A percentile compares a stretch with the other conserved stretches of the same genome.
Conservation (phyloP, 2,113 vertebrate species). For the Bubalus kerabau region DNA sequence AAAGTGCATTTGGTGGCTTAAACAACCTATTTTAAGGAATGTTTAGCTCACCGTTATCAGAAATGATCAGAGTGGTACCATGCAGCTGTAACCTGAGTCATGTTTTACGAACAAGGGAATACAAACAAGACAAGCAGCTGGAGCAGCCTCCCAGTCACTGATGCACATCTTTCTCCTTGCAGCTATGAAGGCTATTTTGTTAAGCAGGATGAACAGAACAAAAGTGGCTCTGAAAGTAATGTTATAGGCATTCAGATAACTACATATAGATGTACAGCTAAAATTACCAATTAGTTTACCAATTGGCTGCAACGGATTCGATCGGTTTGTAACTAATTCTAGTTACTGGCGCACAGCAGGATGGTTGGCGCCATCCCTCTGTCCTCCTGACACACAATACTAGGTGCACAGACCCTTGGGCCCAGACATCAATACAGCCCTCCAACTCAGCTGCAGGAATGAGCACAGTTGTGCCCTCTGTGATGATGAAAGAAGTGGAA, state of each 20-base stretch:
- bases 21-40: conserved; percentile 75
- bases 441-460: conserved; percentile 74
- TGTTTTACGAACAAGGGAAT: conserved; percentile 83
- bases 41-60: conserved; percentile 79
- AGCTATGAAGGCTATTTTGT: conserved; percentile 83
- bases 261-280: conserved; percentile 89
- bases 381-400: conserved; percentile 94
- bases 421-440: conserved; percentile 79
- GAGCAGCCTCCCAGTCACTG: conserved; percentile 78
- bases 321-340: conserved; percentile 96
- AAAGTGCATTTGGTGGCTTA: conserved; percentile 66
- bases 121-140: conserved; percentile 86
- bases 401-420: conserved; percentile 74
- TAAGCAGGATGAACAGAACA: conserved; percentile 83
- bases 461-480: conserved; percentile 34
- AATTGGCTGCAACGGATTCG: conserved; percentile 93
- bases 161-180: conserved; percentile 82
- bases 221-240: conserved; percentile 84
- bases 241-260: conserved; percentile 80
- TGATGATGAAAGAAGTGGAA: conserved; percentile 75
- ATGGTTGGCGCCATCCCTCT: conserved; percentile 94
- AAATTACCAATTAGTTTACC: conserved; percentile 98
- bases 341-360: conserved; percentile 90
- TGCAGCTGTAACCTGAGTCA: conserved; percentile 81
- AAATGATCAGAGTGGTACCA: conserved; percentile 79